phyloP scores from a whole-genome alignment of 2,797 vertebrate species.

The Diglossa cyanea region DNA sequence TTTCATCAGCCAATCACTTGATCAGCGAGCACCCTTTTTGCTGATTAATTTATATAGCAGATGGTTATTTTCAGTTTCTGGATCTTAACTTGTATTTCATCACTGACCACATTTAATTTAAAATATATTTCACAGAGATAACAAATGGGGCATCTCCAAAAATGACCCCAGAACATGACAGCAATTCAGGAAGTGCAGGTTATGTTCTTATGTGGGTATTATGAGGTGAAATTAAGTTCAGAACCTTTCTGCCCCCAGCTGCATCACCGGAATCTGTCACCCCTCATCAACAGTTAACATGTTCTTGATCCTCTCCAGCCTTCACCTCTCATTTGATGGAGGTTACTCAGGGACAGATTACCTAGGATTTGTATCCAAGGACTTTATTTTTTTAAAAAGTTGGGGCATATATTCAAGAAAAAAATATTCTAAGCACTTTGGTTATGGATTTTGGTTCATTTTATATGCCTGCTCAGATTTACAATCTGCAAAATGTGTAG shows the following conservation, averaged over 20 bases:
- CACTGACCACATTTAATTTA: not conserved
- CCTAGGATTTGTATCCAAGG: not conserved
- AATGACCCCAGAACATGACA: not conserved
- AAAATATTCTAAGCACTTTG: not conserved
- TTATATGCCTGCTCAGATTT: not conserved
- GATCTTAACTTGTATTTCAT: not conserved
- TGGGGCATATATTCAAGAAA: not conserved
- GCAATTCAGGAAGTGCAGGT: not conserved
- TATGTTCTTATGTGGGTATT: not conserved
- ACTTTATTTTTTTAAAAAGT: not conserved
- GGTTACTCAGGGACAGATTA: constrained; percentile 19
- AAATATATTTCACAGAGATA: not conserved
- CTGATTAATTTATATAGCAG: not conserved
- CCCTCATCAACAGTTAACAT: not conserved
- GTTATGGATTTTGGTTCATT: not conserved
- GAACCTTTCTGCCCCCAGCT: not conserved
- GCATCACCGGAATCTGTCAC: not conserved
- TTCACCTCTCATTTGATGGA: not conserved
- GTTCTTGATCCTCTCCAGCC: constrained; percentile 8
- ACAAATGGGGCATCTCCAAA: not conserved
- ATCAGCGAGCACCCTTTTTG: not conserved
- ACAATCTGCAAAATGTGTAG: not conserved
- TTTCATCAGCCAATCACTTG: not conserved
- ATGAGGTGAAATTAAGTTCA: constrained; percentile 23
- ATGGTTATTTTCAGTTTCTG: not conserved